Evolutionary conservation across 2,888 invertebrate genomes (phyloP).

Genomic region (Parnassius mnemosyne): DNA sequence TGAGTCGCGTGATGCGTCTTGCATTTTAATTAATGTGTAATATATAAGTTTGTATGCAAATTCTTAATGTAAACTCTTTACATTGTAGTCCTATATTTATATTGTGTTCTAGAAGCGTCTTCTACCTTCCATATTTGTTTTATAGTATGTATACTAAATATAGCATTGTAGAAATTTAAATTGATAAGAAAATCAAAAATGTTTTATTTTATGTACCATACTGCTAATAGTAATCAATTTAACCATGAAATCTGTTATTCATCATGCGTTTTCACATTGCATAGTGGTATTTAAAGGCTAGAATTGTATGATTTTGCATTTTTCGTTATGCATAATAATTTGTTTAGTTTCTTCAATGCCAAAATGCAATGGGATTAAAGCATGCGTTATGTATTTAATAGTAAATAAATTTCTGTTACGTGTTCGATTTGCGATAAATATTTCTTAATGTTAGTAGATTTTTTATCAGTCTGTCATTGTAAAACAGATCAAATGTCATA

Average conservation of each 20-base stretch:
- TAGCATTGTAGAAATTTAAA: slow-evolving; percentile 64
- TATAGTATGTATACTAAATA: slow-evolving; percentile 68
- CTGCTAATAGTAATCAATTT: slow-evolving; percentile 66
- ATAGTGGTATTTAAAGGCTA: slow-evolving; percentile 37
- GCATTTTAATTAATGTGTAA: slow-evolving; percentile 75
- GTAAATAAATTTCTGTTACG: slow-evolving; percentile 71
- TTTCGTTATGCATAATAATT: slow-evolving; percentile 29
- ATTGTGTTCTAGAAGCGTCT: slow-evolving; percentile 70
- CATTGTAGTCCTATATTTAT: slow-evolving; percentile 77
- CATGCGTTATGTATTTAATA: slow-evolving; percentile 65
- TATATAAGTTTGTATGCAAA: slow-evolving; percentile 74
- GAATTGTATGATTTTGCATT: slow-evolving; percentile 19
- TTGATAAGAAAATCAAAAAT: slow-evolving; percentile 61
- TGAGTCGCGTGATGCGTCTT: slow-evolving; percentile 64
- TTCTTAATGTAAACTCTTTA: slow-evolving; percentile 76
- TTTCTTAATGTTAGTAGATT: slow-evolving; percentile 79
- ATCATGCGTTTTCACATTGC: slow-evolving; percentile 59
- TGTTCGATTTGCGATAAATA: slow-evolving; percentile 76
- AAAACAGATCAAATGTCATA: slow-evolving; percentile 78
- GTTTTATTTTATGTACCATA: slow-evolving; percentile 57
- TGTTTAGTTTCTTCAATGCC: slow-evolving; percentile 36
- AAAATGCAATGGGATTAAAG: slow-evolving; percentile 55
- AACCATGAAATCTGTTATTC: slow-evolving; percentile 65
- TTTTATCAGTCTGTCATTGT: slow-evolving; percentile 76
- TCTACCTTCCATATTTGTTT: slow-evolving; percentile 75